A percentile compares a stretch with the other conserved stretches of the same genome.
phyloP scores from a whole-genome alignment of 1,140 invertebrate genomes.

The Babylonia areolata region DNA sequence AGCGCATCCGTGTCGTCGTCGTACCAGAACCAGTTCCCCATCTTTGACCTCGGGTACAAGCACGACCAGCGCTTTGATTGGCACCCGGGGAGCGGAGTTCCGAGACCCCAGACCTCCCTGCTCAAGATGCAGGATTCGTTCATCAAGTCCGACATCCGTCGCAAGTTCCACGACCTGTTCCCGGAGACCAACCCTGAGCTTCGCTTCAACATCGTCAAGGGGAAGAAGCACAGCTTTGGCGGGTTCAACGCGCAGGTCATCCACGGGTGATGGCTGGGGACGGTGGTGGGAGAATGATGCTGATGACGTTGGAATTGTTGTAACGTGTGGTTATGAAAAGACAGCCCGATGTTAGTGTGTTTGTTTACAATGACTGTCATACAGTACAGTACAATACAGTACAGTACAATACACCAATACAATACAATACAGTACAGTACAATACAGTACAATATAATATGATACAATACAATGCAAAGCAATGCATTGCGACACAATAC shows the following conservation, averaged over 20 bases:
- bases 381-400: no score
- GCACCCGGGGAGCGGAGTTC: constrained; percentile 63
- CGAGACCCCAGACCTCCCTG: constrained; percentile 68
- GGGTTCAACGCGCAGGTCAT: constrained; percentile 68
- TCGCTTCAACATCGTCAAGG: constrained; percentile 64
- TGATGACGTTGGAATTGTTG: not conserved
- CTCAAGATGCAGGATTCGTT: constrained; percentile 68
- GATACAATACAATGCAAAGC: no score
- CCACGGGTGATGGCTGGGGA: constrained; percentile 64
- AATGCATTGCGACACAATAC: no score
- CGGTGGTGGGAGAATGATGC: not conserved
- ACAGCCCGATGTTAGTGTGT: not conserved
- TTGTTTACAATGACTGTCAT: not conserved
- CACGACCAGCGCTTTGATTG: constrained; percentile 67
- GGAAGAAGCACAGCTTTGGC: constrained; percentile 71
- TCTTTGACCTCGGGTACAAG: constrained; percentile 64
- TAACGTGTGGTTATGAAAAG: not conserved
- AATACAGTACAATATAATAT: no score
- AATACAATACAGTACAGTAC: no score
- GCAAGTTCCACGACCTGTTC: constrained; percentile 64
- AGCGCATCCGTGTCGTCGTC: constrained; percentile 53
- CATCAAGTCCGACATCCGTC: constrained; percentile 59
- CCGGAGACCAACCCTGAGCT: constrained; percentile 69
- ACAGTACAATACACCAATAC: no score
- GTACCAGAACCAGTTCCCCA: constrained; percentile 56